Base-by-base conservation (phyloP, 1,140 invertebrate species). In the Drosophila aff. region DNA sequence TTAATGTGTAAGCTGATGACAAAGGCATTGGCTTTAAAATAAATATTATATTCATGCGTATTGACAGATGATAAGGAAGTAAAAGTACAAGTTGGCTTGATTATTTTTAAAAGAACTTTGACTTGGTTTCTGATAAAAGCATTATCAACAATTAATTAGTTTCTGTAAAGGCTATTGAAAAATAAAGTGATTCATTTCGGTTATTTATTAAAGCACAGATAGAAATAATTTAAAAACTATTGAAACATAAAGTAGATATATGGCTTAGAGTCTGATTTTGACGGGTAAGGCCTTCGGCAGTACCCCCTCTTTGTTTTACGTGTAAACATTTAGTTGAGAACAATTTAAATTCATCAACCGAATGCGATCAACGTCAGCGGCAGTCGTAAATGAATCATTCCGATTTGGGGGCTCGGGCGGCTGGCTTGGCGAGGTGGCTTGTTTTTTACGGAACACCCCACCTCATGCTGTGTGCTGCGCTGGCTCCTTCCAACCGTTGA, bases 281-380 rank as follows among this genome's bases (percentile, higher is more conserved):
- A 26, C 5, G 23, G 15, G 18, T 23, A 11, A 55, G 4, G 4
- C 9, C 33, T 23, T 36, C 38, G 52, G 52, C 8, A 36, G 9
- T 23, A 10, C 31, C 50, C 16, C 52, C 11, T 38, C 21, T 40
- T 66, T 66, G 38, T 28, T 69, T 59, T 16, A 31, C 23, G 52
- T 72, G 68, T 71, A 59, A 13, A 16, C 21, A 59, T 41, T 72
- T 18, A 23, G 26, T 43, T 73, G 38, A 44, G 55, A 72, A 52
- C 67, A 73, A 73, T 61, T 73, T 43, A 73, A 73, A 73, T 73
- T 73, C 69, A 73, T 73, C 67, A 73, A 61, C 33, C 38, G 69
- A 61, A 61, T 61, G 31, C 67, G 55, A 72, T 61, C 57, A 73
- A 44, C 63, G 64, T 71, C 49, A 71, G 40, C 33, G 40, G 31